These are phyloP conservation scores for Calyptomena viridis DNA, from an alignment of 2,113 vertebrate species.

Conservation along the genomic window DNA sequence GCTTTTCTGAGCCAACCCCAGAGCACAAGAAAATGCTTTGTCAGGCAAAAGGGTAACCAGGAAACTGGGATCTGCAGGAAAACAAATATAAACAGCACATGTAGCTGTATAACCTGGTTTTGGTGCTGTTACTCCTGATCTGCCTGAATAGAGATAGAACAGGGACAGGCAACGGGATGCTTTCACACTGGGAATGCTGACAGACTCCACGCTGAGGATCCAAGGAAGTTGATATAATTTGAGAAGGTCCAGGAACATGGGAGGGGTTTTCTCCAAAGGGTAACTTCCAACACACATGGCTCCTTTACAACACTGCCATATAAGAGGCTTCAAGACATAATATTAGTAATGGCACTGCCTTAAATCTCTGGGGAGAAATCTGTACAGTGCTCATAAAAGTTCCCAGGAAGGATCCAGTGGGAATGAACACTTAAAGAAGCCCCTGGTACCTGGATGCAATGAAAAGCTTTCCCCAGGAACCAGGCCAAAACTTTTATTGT, in stretches of 20 bases:
- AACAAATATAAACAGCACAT: neutral
- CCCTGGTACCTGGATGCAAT: neutral
- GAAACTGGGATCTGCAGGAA: neutral
- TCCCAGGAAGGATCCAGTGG: neutral
- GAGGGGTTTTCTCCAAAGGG: neutral
- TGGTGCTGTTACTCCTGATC: neutral
- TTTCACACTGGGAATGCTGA: neutral
- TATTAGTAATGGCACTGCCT: neutral
- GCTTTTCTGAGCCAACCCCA: neutral
- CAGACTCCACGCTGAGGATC: neutral
- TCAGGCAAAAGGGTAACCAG: neutral
- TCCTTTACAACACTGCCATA: neutral
- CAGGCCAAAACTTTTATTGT: neutral
- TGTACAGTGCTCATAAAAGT: neutral
- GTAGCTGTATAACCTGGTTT: neutral
- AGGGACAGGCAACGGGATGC: neutral
- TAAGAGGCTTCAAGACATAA: neutral
- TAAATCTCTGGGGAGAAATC: neutral
- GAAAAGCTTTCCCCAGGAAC: neutral
- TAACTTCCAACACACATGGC: accelerated
- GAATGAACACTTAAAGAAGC: neutral
- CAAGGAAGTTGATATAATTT: neutral
- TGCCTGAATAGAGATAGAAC: neutral
- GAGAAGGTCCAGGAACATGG: neutral
- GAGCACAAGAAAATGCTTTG: neutral